phyloP scores from a whole-genome alignment of 2,113 vertebrate genomes.

The Apodemus speciosus region DNA sequence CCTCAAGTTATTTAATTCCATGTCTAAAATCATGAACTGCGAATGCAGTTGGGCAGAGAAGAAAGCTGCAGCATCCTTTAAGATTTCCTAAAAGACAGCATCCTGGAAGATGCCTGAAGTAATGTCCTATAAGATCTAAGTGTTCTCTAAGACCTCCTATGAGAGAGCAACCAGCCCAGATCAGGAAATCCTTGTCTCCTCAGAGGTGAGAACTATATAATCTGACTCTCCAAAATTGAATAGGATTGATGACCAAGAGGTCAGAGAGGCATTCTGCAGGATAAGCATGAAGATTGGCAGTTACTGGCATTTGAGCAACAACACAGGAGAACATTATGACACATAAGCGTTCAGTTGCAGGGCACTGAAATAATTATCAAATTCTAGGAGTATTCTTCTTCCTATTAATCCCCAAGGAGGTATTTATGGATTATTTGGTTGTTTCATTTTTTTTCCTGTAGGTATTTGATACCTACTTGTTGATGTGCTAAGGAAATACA shows the following conservation, averaged over 20 bases:
- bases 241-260: background rate
- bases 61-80: background rate
- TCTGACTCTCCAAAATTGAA: background rate
- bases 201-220: background rate
- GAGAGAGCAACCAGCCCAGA: background rate
- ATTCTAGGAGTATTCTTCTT: background rate
- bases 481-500: constrained; percentile 1
- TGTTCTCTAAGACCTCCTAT: background rate
- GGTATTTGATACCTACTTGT: constrained; percentile 6
- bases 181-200: background rate
- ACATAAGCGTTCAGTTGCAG: background rate
- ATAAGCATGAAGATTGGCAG: background rate
- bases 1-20: background rate
- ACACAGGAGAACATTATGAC: background rate
- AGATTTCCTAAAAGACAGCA: background rate
- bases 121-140: background rate
- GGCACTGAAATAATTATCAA: background rate
- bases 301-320: background rate
- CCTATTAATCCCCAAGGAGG: background rate
- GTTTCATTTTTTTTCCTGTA: constrained; percentile 5
- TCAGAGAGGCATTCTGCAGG: background rate
- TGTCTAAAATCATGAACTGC: background rate
- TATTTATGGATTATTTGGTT: constrained; percentile 16
- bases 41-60: background rate
- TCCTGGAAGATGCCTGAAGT: background rate